These are phyloP conservation scores for Chrysotoxum bicinctum DNA, from an alignment of 2,888 invertebrate species.

Conservation along the genomic window DNA sequence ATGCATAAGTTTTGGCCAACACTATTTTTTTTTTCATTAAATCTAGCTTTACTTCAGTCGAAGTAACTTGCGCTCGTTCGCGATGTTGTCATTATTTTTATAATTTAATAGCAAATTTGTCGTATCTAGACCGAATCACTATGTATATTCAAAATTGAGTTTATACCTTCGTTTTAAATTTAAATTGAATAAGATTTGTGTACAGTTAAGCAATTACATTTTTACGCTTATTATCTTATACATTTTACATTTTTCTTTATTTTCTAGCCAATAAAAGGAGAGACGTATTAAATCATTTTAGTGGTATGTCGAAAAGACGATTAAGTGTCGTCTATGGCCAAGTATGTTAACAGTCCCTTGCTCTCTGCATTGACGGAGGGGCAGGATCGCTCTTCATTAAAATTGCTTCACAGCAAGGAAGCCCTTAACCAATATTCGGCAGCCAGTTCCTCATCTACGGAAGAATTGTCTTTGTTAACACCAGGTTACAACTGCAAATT, in stretches of 20 bases:
- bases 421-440: slow-evolving; percentile 62
- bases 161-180: no score
- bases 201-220: no score
- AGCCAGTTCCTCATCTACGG: not conserved
- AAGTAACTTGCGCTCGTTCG: no score
- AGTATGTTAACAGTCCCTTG: slow-evolving; percentile 91
- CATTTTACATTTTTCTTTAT: not conserved
- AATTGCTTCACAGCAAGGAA: slow-evolving; percentile 72
- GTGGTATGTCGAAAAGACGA: slow-evolving; percentile 84
- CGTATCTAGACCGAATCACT: no score
- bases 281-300: slow-evolving; percentile 38
- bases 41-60: no score
- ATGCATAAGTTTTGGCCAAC: no score
- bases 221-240: no score
- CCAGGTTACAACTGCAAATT: slow-evolving; percentile 57
- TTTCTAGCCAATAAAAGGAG: slow-evolving; percentile 5
- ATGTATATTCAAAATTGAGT: no score
- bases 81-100: no score
- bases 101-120: no score
- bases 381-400: slow-evolving; percentile 79
- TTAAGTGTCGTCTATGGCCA: slow-evolving; percentile 95
- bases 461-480: not conserved
- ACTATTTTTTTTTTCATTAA: no score
- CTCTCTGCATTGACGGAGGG: slow-evolving; percentile 89
- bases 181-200: no score